phyloP scores from a whole-genome alignment of 2,113 vertebrate genomes.

The Entomyzon cyanotis region DNA sequence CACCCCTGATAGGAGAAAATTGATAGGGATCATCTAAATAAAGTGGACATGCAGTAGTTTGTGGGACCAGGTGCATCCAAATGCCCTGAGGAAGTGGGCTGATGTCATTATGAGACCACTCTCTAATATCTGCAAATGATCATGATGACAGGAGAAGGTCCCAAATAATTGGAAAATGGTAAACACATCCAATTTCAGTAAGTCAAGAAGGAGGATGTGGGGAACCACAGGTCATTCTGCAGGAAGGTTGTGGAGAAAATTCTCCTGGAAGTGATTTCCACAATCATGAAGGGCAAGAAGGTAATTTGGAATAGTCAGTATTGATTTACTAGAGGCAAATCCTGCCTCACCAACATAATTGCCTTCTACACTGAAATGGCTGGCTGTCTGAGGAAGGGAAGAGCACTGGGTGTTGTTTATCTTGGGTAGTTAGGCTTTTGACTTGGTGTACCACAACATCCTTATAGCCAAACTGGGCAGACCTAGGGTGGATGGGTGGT shows the following conservation, averaged over 20 bases:
- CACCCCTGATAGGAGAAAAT: rapidly evolving
- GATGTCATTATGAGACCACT: neutral
- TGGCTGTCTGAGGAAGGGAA: neutral
- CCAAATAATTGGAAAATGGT: neutral
- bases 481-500: neutral
- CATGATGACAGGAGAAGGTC: neutral
- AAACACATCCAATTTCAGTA: neutral
- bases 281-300: neutral
- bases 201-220: neutral
- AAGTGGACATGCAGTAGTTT: neutral
- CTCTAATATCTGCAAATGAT: neutral
- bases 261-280: neutral
- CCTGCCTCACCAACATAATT: neutral
- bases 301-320: neutral
- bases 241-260: neutral
- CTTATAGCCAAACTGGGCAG: neutral
- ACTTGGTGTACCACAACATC: neutral
- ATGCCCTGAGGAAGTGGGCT: neutral
- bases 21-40: neutral
- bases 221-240: neutral
- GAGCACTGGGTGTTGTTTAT: neutral
- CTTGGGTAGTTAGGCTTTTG: neutral
- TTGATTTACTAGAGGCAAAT: neutral
- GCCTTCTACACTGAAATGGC: neutral
- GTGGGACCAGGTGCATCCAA: neutral